Conservation (phyloP, 2,888 invertebrate species). For the Fissipunctia ypsillon region DNA sequence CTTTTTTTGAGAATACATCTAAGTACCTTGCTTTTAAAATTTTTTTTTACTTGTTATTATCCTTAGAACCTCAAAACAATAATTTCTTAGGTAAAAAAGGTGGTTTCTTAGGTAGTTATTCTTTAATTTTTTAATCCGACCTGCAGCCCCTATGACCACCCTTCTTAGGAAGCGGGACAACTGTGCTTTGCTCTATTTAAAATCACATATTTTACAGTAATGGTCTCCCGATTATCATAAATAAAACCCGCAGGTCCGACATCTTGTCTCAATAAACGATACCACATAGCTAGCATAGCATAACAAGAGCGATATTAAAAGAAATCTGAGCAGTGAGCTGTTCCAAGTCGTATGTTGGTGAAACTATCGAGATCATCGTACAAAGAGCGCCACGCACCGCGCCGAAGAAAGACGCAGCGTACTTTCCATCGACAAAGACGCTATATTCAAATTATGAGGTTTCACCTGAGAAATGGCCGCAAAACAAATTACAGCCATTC, state of each 20-base stretch:
- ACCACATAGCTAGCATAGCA: constrained; percentile 53
- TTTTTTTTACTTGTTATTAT: too few relatives aligned
- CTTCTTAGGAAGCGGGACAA: too few relatives aligned
- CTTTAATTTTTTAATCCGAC: too few relatives aligned
- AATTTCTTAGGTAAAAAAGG: too few relatives aligned
- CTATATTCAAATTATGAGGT: constrained; percentile 77
- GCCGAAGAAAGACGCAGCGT: constrained; percentile 77
- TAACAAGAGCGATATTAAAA: constrained; percentile 65
- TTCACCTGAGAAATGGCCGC: constrained; percentile 73
- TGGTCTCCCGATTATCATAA: constrained; percentile 21
- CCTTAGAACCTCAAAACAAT: too few relatives aligned
- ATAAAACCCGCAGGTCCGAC: constrained; percentile 57
- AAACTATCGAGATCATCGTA: constrained; percentile 83
- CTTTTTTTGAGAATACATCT: too few relatives aligned
- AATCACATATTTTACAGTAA: constrained; percentile 33
- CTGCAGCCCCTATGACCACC: too few relatives aligned
- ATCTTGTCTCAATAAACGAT: constrained; percentile 44
- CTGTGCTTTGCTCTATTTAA: constrained; percentile 19
- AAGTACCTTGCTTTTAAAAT: too few relatives aligned
- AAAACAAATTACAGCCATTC: constrained; percentile 68
- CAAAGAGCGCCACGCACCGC: constrained; percentile 79
- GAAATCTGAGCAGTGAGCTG: constrained; percentile 69
- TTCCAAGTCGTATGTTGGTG: constrained; percentile 76
- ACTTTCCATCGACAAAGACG: constrained; percentile 81
- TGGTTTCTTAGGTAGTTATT: too few relatives aligned